These are phyloP conservation scores for Galago senegalensis DNA, from an alignment of 2,797 vertebrate species.

Conservation along the genomic window DNA sequence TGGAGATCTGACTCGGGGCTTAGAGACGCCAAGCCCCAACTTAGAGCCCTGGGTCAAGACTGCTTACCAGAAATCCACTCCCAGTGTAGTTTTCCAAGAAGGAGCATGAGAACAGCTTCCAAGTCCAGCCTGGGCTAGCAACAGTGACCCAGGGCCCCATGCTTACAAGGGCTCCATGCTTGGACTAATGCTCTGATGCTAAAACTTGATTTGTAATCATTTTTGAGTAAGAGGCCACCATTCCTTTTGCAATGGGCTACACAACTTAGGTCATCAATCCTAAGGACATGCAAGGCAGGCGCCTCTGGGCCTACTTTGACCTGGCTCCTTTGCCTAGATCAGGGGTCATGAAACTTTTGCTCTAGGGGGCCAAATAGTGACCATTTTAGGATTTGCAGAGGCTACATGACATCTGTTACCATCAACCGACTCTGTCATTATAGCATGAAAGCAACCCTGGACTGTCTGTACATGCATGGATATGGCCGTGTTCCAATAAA, in stretches of 20 bases:
- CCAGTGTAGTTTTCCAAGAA: background rate
- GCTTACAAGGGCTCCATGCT: fast-evolving
- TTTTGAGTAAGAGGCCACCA: background rate
- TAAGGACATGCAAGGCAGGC: background rate
- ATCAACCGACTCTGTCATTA: background rate
- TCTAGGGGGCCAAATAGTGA: background rate
- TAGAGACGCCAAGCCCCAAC: background rate
- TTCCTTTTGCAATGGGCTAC: background rate
- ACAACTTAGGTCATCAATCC: background rate
- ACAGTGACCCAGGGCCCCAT: fast-evolving
- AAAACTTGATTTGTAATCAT: background rate
- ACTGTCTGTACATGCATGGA: background rate
- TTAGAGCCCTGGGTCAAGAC: background rate
- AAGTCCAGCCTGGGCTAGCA: too few relatives aligned
- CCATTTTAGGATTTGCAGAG: background rate
- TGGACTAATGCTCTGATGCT: background rate
- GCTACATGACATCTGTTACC: background rate
- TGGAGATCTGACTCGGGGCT: background rate
- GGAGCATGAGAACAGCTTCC: fast-evolving
- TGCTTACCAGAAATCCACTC: background rate
- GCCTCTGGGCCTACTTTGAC: background rate
- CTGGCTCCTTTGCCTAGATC: background rate
- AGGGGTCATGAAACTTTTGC: background rate
- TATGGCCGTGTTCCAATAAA: background rate
- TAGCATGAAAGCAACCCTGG: fast-evolving